Base-by-base conservation (phyloP, 2,888 invertebrate species). In the Allacma fusca region DNA sequence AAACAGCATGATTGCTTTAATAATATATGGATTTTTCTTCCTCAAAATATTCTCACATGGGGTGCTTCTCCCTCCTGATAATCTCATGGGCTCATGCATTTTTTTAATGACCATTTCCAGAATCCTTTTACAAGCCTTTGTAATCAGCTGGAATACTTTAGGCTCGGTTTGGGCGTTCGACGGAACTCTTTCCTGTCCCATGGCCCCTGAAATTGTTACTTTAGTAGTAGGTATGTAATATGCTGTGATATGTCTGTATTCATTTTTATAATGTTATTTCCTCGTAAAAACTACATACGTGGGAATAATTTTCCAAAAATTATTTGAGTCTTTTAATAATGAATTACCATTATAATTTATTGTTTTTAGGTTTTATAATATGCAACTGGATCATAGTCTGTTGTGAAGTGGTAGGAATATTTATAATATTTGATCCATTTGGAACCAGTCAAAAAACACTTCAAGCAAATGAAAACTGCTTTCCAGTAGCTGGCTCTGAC, bases 141-240 rank as follows among this genome's bases (percentile, higher is more conserved):
- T 95, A 87, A 89, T 93, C 26, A 90, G 89, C 1, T 91, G 94
- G 88, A 94, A 94, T 85, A 89, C 92, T 74, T 89, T 94, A 87
- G 94, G 94, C 12, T 93, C 94, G 1, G 90, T 93, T 87, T 94
- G 94, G 94, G 91, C 92, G 83, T 92, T 93, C 85, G 92, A 91
- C 85, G 90, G 91, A 82, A 87, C 90, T 29, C 91, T 93, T 73
- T 88, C 91, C 44, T 93, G 93, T 50, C 24, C 75, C 86, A 71
- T 80, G 28, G 90, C 90, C 78, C 89, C 90, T 64, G 91, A 91
- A 85, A 89, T 92, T 77, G 90, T 90, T 83, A 90, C 91, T 80
- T 91, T 92, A 28, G 91, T 92, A 83, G 91, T 92, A 88, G 91
- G 91, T 91, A 87, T 88, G 88, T 87, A 75, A 40, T 40, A 13